Evolutionary conservation across 2,797 vertebrate species (phyloP).

Genomic region (Manis crassicaudata): DNA sequence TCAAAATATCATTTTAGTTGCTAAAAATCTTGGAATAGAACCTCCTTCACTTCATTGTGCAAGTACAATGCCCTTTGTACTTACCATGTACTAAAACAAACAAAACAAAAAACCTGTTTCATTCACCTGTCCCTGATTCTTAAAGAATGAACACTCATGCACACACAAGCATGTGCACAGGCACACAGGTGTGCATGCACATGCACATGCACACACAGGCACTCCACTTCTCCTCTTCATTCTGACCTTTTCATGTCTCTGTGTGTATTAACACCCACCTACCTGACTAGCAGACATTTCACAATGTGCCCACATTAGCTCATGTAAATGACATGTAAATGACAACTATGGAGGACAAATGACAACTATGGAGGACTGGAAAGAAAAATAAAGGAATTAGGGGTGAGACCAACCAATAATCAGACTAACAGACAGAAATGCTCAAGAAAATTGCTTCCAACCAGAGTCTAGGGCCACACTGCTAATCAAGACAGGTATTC

Average conservation of each 20-base stretch:
- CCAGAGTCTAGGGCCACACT: conserved; percentile 83
- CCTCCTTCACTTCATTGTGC: conserved; percentile 77
- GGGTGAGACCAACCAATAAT: not conserved
- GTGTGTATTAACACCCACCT: conserved; percentile 77
- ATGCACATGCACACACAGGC: not conserved
- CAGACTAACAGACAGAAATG: conserved; percentile 70
- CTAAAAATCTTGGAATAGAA: conserved; percentile 80
- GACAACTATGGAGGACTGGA: conserved; percentile 73
- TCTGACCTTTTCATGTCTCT: conserved; percentile 81
- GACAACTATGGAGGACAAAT: too few species aligned
- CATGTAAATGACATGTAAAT: too few species aligned
- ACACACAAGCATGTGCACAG: not conserved
- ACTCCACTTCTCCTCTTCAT: conserved; percentile 61
- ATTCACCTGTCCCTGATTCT: conserved; percentile 76
- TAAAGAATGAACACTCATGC: not conserved
- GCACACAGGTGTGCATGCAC: not conserved
- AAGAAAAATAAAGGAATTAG: conserved; percentile 56
- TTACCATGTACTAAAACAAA: conserved; percentile 70
- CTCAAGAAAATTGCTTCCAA: conserved; percentile 85
- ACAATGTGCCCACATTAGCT: conserved; percentile 68
- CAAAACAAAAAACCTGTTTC: conserved; percentile 77
- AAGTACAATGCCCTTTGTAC: conserved; percentile 79
- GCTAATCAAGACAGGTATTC: conserved; percentile 96
- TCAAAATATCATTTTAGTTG: conserved; percentile 69
- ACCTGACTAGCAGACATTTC: conserved; percentile 81